A percentile compares a stretch with the other conserved stretches of the same genome.
phyloP scores from a whole-genome alignment of 2,113 vertebrate species.

The Nymphicus hollandicus region DNA sequence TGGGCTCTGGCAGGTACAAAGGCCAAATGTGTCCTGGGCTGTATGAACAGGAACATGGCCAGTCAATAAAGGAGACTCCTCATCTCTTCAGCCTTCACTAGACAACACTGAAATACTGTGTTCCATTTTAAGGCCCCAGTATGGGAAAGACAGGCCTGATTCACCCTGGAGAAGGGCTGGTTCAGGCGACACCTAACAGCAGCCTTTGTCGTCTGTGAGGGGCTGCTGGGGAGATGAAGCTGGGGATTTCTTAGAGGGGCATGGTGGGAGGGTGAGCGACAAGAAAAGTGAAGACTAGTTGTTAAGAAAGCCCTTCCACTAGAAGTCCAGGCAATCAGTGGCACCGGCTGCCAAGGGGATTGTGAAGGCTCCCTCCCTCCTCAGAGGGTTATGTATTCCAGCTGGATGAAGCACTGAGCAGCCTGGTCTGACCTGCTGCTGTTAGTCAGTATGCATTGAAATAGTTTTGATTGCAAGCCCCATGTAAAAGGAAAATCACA shows the following conservation, averaged over 20 bases:
- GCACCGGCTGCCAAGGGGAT: no score
- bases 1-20: neutral
- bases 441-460: neutral
- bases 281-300: neutral
- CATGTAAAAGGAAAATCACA: neutral
- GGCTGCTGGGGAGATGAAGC: neutral
- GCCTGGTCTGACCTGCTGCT: neutral
- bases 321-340: neutral
- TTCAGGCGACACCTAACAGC: fast-evolving
- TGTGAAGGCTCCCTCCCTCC: neutral
- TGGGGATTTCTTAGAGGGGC: neutral
- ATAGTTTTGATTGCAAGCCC: neutral
- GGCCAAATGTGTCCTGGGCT: neutral
- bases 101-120: neutral
- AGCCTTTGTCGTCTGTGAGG: neutral
- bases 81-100: neutral
- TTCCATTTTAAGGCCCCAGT: neutral
- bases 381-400: neutral
- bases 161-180: neutral
- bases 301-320: neutral
- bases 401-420: neutral
- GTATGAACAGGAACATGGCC: neutral
- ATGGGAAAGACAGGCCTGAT: neutral
- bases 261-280: neutral
- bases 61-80: neutral